phyloP scores from a whole-genome alignment of 2,888 invertebrate genomes.

The Campopleginae sp. region DNA sequence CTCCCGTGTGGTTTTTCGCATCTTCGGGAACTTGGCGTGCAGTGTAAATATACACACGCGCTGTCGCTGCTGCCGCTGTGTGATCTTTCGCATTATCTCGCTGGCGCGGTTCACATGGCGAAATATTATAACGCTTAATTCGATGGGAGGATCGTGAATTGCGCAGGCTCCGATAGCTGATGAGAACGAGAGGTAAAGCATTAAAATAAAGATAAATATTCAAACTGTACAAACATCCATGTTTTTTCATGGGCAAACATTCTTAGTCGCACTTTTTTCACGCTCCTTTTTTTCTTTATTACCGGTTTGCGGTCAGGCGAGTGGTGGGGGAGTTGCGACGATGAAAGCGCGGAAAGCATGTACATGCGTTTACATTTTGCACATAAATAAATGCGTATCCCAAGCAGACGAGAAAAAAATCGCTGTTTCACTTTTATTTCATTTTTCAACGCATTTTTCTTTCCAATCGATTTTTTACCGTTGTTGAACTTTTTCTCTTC shows the following conservation, averaged over 20 bases:
- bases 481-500: not conserved
- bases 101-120: constrained; percentile 9
- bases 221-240: constrained; percentile 29
- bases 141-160: constrained; percentile 31
- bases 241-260: not conserved
- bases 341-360: constrained; percentile 17
- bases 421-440: constrained; percentile 45
- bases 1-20: not conserved
- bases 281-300: constrained; percentile 3
- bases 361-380: not conserved
- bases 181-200: constrained; percentile 32
- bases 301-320: constrained; percentile 1
- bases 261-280: not conserved
- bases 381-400: not conserved
- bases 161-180: constrained; percentile 25
- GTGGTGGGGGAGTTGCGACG: constrained; percentile 1
- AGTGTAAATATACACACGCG: constrained; percentile 33
- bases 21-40: not conserved
- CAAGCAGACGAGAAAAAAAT: constrained; percentile 34
- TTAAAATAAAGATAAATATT: not conserved
- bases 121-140: constrained; percentile 23
- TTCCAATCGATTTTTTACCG: not conserved
- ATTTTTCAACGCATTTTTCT: not conserved
- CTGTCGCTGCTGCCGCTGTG: not conserved
- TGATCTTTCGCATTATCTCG: constrained; percentile 1